These are phyloP conservation scores for fruit fly (Drosophila melanogaster) DNA, from an alignment of 1,140 invertebrate genomes.

Conservation along the genomic window Release_6_plus_ISO1_MT NC_004354.4:6678001-6678500, in stretches of 20 bases:
- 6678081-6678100: conserved; percentile 48
- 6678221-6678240: too few species aligned
- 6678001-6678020: conserved; percentile 56
- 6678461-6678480: conserved; percentile 34
- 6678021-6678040: conserved; percentile 49
- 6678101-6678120: conserved; percentile 15
- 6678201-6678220: conserved; percentile 2
- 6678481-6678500: conserved; percentile 13
- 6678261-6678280: too few species aligned
- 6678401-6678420: conserved; percentile 7
- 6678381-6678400: neutral
- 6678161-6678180: neutral
- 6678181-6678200: neutral
- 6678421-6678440: conserved; percentile 5
- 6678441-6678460: conserved; percentile 30
- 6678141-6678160: conserved; percentile 39
- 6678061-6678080: conserved; percentile 69
- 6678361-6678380: neutral
- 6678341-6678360: too few species aligned
- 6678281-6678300: too few species aligned
- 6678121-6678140: conserved; percentile 26
- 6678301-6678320: too few species aligned
- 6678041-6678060: conserved; percentile 60
- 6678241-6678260: too few species aligned
- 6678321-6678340: too few species aligned